Base-by-base conservation (phyloP, 2,888 invertebrate species). In the Drosophila merina region DNA sequence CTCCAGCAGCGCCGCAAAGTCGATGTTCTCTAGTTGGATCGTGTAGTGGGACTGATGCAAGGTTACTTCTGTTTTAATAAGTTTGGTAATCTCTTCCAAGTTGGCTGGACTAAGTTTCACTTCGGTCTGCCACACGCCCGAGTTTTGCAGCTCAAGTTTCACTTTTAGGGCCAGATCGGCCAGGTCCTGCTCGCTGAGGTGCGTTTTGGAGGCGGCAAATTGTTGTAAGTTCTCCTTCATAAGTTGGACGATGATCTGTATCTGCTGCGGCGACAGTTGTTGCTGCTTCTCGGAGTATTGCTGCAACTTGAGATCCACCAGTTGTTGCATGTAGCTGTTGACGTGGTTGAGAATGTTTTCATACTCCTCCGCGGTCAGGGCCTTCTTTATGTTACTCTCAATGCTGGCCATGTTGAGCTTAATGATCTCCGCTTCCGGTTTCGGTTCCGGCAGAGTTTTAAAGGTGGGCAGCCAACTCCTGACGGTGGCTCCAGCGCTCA, bases 261-360 rank as follows among this genome's bases (percentile, higher is more conserved):
- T 60, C 72, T 91, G 89, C 20, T 88, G 82, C 3, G 86, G 79
- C 3, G 89, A 78, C 25, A 81, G 26, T 38, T 78, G 72, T 3
- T 73, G 62, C 3, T 66, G 60, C 33, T 75, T 68, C 4, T 58
- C 36, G 8, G 57, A 28, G 3, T 76, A 52, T 54, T 88, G 76
- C 25, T 85, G 77, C 64, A 90, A 36, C 74, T 90, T 91, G 25
- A 89, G 64, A 36, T 90, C 88, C 26, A 92, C 84, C 68, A 91
- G 73, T 60, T 91, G 88, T 57, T 91, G 88, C 67, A 92, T 89
- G 64, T 92, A 91, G 54, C 70, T 87, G 56, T 92, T 90, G 26
- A 92, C 88, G 69, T 91, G 90, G 59, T 90, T 89, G 28, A 92
- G 72, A 60, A 92, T 89, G 69, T 89, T 89, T 58, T 90, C 89